Evolutionary conservation across 2,888 invertebrate species (phyloP).

Genomic region (Acronicta leporina): DNA sequence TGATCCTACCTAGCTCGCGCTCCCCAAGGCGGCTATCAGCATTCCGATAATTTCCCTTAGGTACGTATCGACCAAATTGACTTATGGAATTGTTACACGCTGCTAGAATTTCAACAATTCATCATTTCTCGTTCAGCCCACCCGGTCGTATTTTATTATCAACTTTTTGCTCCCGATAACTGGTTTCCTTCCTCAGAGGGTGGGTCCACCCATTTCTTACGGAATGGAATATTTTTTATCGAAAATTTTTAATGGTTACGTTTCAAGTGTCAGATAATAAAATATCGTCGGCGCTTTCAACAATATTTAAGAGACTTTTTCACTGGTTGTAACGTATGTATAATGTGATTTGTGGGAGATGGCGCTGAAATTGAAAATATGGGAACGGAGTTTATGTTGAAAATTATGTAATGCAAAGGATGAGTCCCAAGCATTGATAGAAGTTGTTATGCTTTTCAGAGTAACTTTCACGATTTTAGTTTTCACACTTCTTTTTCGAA

Average conservation of each 20-base stretch:
- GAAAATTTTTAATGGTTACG: slow-evolving; percentile 55
- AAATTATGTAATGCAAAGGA: slow-evolving; percentile 31
- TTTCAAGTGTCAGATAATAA: slow-evolving; percentile 56
- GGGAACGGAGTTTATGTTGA: slow-evolving; percentile 11
- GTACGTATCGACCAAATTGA: slow-evolving; percentile 73
- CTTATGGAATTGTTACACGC: slow-evolving; percentile 73
- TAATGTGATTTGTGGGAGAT: slow-evolving; percentile 36
- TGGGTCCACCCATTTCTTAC: slow-evolving; percentile 42
- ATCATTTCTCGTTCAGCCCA: slow-evolving; percentile 62
- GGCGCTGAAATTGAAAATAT: slow-evolving; percentile 28
- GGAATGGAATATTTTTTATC: slow-evolving; percentile 48
- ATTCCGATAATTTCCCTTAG: slow-evolving; percentile 78
- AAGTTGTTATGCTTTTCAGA: slow-evolving; percentile 6
- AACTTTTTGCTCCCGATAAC: slow-evolving; percentile 56
- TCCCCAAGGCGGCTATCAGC: slow-evolving; percentile 58
- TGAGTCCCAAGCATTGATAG: slow-evolving; percentile 13
- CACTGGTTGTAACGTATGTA: slow-evolving; percentile 20
- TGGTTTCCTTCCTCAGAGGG: slow-evolving; percentile 52
- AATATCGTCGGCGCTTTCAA: slow-evolving; percentile 48
- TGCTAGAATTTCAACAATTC: slow-evolving; percentile 72
- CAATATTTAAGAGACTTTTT: slow-evolving; percentile 39
- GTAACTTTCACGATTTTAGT: too few species aligned
- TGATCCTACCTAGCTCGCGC: slow-evolving; percentile 37
- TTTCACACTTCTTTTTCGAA: too few species aligned
- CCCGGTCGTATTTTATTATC: slow-evolving; percentile 55